Conservation (phyloP, 2,888 invertebrate species). For the Tetranychus piercei region DNA sequence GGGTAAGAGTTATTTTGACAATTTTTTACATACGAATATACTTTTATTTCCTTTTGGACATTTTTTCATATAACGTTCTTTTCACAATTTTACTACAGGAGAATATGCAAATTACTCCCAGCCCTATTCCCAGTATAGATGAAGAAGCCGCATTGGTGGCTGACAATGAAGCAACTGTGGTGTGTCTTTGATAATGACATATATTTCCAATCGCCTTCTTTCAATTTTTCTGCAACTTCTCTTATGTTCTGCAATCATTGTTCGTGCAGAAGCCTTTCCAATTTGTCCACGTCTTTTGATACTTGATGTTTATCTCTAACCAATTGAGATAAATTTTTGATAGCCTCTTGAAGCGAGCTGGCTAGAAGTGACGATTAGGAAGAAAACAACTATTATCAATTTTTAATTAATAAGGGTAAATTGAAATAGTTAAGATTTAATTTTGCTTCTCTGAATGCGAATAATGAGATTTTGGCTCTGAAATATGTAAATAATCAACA, state of each 20-base stretch:
- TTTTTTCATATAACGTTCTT: not conserved
- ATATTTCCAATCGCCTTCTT: constrained; percentile 26
- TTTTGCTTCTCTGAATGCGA: too few species aligned
- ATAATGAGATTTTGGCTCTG: too few species aligned
- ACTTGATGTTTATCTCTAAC: not conserved
- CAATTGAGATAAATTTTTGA: not conserved
- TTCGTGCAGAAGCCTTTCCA: not conserved
- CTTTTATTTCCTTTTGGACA: not conserved
- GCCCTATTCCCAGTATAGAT: constrained; percentile 17
- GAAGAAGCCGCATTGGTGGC: constrained; percentile 17
- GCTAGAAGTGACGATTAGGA: not conserved
- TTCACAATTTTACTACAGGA: constrained; percentile 6
- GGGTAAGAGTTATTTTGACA: not conserved
- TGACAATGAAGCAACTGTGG: not conserved
- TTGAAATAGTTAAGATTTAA: too few species aligned
- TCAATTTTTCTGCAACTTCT: constrained; percentile 25
- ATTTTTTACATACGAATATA: not conserved
- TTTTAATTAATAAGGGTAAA: too few species aligned
- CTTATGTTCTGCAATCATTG: constrained; percentile 23
- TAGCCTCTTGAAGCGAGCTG: not conserved
- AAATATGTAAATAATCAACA: too few species aligned
- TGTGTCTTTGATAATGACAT: constrained; percentile 17
- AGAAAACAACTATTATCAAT: too few species aligned
- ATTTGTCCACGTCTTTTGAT: not conserved
- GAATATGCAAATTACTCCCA: constrained; percentile 18